Evolutionary conservation across 2,797 vertebrate species (phyloP).

Genomic region (Meriones psammophilus): DNA sequence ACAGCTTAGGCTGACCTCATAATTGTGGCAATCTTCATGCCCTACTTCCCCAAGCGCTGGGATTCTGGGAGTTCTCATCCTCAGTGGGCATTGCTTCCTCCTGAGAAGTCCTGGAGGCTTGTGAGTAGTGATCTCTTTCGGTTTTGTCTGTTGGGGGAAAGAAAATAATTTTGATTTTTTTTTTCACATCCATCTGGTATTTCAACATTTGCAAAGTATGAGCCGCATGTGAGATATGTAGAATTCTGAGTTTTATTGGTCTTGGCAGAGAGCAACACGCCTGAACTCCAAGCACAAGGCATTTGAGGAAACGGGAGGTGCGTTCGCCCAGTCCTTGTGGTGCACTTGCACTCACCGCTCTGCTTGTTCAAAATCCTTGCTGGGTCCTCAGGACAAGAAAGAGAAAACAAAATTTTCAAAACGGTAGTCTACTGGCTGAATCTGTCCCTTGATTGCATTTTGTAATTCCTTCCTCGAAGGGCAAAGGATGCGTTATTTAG

Average conservation of each 20-base stretch:
- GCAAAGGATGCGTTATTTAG: neutral
- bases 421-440: neutral
- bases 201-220: conserved; percentile 12
- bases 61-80: too few relatives aligned
- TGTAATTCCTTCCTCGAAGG: neutral
- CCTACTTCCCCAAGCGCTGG: neutral
- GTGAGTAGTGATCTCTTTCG: neutral
- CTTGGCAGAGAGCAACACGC: neutral
- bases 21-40: too few relatives aligned
- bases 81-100: neutral
- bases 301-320: neutral
- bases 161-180: neutral
- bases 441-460: neutral
- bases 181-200: neutral
- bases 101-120: neutral
- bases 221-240: neutral
- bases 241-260: neutral
- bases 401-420: neutral
- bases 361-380: neutral
- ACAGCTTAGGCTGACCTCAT: neutral
- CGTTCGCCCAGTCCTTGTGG: neutral
- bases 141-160: neutral
- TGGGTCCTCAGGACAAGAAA: neutral
- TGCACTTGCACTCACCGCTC: neutral
- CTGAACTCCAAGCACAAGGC: neutral